Evolutionary conservation across 2,888 invertebrate genomes (phyloP).

Genomic region (Drosophila leonis): DNA sequence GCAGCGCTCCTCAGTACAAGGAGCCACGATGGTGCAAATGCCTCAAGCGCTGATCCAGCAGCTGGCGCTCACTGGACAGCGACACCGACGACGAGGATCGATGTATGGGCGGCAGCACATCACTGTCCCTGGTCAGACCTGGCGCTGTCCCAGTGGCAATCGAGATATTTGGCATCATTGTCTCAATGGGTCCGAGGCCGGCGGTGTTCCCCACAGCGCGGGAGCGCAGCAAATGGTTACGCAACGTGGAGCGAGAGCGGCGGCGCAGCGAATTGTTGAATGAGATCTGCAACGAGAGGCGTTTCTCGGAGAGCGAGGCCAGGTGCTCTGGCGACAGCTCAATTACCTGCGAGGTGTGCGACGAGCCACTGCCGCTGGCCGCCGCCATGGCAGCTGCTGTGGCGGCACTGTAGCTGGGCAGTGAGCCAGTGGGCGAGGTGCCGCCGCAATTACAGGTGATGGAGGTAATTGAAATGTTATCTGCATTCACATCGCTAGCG

Average conservation of each 20-base stretch:
- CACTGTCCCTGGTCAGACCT: slow-evolving; percentile 18
- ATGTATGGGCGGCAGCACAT: slow-evolving; percentile 75
- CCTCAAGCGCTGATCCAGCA: slow-evolving; percentile 76
- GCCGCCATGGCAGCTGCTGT: slow-evolving; percentile 50
- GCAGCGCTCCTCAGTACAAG: slow-evolving; percentile 63
- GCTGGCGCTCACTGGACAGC: slow-evolving; percentile 73
- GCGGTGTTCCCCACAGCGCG: slow-evolving; percentile 69
- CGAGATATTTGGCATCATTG: slow-evolving; percentile 18
- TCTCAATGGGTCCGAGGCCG: slow-evolving; percentile 56
- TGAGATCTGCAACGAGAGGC: slow-evolving; percentile 84
- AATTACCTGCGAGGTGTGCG: slow-evolving; percentile 75
- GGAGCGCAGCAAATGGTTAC: slow-evolving; percentile 83
- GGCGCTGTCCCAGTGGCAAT: neutral
- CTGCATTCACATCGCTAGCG: slow-evolving; percentile 48
- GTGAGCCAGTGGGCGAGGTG: slow-evolving; percentile 47
- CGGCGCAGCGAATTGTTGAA: slow-evolving; percentile 81
- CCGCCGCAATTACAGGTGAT: slow-evolving; percentile 79
- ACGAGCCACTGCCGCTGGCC: slow-evolving; percentile 36
- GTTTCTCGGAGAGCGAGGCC: slow-evolving; percentile 83
- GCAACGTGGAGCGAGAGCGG: slow-evolving; percentile 74
- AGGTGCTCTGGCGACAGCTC: slow-evolving; percentile 84
- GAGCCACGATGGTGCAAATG: slow-evolving; percentile 83
- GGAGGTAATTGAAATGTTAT: slow-evolving; percentile 76
- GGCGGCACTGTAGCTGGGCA: slow-evolving; percentile 69
- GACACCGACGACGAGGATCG: slow-evolving; percentile 80